These are phyloP conservation scores for Meiosimyza platycephala DNA, from an alignment of 2,888 invertebrate genomes.

Conservation along the genomic window DNA sequence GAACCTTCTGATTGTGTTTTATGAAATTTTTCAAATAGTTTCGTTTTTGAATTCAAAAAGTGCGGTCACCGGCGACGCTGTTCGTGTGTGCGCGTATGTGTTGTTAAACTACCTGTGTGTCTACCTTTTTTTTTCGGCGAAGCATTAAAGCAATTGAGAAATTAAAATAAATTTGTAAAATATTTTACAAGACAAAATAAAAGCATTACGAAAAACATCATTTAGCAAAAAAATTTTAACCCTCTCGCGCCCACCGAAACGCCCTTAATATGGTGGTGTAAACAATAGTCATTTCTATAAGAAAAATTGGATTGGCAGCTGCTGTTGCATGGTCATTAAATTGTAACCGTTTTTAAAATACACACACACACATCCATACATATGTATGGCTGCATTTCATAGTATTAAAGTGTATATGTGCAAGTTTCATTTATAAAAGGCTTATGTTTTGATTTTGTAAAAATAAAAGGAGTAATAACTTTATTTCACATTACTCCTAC, in stretches of 20 bases:
- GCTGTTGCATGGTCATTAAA: neutral
- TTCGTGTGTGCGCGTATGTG: conserved; percentile 5
- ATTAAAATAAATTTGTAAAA: too few species aligned
- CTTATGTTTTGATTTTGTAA: neutral
- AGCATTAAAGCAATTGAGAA: too few species aligned
- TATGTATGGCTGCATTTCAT: neutral
- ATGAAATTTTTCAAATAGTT: conserved; percentile 35
- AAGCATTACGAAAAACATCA: neutral
- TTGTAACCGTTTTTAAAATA: conserved; percentile 17
- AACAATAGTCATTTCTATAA: neutral
- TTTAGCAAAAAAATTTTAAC: neutral
- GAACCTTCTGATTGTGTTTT: neutral
- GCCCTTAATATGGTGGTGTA: neutral
- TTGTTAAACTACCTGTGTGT: neutral
- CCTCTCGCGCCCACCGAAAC: neutral
- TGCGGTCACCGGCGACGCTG: conserved; percentile 19
- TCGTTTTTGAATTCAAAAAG: conserved; percentile 33
- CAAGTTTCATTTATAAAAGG: conserved; percentile 7
- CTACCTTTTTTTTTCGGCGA: too few species aligned
- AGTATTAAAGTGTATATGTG: conserved; percentile 16
- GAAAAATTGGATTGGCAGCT: neutral
- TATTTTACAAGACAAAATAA: neutral
- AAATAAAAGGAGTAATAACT: neutral
- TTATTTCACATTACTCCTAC: neutral
- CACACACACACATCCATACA: neutral